Evolutionary conservation across 2,888 invertebrate genomes (phyloP), one percentile per base, ranked within the genome.

Genomic region (Theristus sp.): DNA sequence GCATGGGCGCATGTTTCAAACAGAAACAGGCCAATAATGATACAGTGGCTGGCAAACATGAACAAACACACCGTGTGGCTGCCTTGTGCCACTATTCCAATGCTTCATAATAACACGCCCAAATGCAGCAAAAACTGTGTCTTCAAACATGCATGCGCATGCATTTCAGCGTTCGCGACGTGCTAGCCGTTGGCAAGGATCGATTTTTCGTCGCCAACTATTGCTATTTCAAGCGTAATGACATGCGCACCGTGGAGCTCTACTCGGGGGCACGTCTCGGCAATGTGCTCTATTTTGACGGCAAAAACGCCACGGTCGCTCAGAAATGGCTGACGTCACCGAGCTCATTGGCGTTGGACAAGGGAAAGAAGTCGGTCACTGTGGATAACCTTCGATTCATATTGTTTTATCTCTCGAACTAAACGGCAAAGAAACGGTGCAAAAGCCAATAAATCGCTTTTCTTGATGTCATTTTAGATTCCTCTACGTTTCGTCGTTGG

Each of bases 121-220:
- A n/a, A n/a, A n/a, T n/a, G n/a, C n/a, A n/a, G n/a, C n/a, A n/a
- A n/a, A n/a, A n/a, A n/a, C n/a, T n/a, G n/a, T n/a, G n/a, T n/a
- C n/a, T n/a, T n/a, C n/a, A n/a, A n/a, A n/a, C n/a, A n/a, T n/a
- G n/a, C n/a, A n/a, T n/a, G n/a, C n/a, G n/a, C n/a, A n/a, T n/a
- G n/a, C n/a, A n/a, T 62, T 61, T 10, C 56, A 63, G 63, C 28
- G 56, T 63, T n/a, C 26, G 30, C 29, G 60, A 62, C 57, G 49
- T 63, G 25, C 31, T 28, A 24, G 47, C 46, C 30, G 31, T 63
- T 29, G 31, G 47, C 6, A 47, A 30, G 28, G 57, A 60, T 29
- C 31, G 24, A 22, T 63, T 63, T 31, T 63, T 53, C 56, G 60
- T 49, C 26, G 60, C 58, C 24, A 62, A 59, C 54, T 26, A 20